Evolutionary conservation across 2,797 vertebrate genomes (phyloP).

Genomic region (Graptemys geographica): DNA sequence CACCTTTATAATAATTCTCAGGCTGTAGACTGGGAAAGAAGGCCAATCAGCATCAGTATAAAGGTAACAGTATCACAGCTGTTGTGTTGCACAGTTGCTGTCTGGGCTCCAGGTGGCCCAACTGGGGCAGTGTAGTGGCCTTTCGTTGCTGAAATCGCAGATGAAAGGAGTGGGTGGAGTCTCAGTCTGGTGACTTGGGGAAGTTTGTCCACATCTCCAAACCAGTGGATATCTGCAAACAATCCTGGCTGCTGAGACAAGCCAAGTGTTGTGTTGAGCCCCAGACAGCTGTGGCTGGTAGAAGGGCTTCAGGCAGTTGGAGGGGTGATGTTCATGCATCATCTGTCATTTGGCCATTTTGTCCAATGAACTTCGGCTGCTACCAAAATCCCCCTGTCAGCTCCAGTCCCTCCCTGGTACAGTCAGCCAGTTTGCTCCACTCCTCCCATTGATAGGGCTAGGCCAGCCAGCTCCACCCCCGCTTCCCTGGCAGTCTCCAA

Average conservation of each 20-base stretch:
- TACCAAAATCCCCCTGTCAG: background rate
- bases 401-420: background rate
- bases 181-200: constrained; percentile 39
- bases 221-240: constrained; percentile 60
- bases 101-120: background rate
- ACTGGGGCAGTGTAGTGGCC: background rate
- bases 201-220: constrained; percentile 9
- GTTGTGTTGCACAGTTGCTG: background rate
- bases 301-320: constrained; percentile 43
- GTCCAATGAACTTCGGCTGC: constrained; percentile 24
- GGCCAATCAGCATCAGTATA: background rate
- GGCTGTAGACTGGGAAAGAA: background rate
- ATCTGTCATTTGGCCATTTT: constrained; percentile 50
- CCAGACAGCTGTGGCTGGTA: constrained; percentile 68
- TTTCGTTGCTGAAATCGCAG: constrained; percentile 46
- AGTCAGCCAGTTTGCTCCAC: background rate
- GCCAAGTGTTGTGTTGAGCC: background rate
- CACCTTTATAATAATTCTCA: background rate
- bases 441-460: background rate
- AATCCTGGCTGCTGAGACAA: constrained; percentile 62
- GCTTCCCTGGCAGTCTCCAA: no score
- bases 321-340: constrained; percentile 21
- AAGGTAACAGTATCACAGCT: background rate
- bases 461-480: background rate
- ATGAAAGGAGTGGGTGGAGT: constrained; percentile 58